A percentile compares a stretch with the other conserved stretches of the same genome.
Conservation (phyloP, 2,888 invertebrate species). For the Pristionchus exspectatus region DNA sequence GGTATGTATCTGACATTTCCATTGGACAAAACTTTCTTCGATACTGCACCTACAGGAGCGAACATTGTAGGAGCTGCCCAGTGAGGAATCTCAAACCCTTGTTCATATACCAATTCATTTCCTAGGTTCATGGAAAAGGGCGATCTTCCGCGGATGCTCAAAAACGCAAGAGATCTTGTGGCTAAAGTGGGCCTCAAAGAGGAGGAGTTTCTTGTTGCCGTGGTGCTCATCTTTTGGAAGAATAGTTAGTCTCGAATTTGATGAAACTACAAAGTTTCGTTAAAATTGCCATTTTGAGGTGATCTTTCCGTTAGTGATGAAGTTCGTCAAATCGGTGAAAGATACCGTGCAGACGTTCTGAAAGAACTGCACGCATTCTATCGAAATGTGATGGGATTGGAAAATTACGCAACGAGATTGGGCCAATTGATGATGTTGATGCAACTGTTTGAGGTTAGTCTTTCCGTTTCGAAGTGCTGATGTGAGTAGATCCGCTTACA, state of each 20-base stretch:
- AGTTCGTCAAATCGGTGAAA: not conserved
- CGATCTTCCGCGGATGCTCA: not conserved
- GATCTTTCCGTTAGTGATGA: not conserved
- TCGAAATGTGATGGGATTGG: not conserved
- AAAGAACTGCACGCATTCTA: conserved; percentile 5
- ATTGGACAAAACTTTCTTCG: not conserved
- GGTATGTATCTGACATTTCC: not conserved
- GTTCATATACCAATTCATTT: too few relatives aligned
- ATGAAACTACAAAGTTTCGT: not conserved
- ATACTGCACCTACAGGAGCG: not conserved
- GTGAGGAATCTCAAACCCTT: not conserved
- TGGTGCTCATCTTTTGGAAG: not conserved
- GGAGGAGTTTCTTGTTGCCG: not conserved
- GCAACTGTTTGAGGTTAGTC: not conserved
- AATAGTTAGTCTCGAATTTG: not conserved
- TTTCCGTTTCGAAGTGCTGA: too few relatives aligned
- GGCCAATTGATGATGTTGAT: conserved; percentile 20
- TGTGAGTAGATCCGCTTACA: not conserved
- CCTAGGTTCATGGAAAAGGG: not conserved
- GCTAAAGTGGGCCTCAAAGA: not conserved
- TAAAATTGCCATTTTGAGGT: not conserved
- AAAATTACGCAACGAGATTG: not conserved
- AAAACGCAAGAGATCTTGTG: not conserved
- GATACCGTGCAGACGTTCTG: not conserved
- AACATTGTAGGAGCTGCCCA: not conserved